Evolutionary conservation across 2,888 invertebrate species (phyloP), one percentile per base, ranked within the genome.

Genomic region (Lasioglossum villosulum): DNA sequence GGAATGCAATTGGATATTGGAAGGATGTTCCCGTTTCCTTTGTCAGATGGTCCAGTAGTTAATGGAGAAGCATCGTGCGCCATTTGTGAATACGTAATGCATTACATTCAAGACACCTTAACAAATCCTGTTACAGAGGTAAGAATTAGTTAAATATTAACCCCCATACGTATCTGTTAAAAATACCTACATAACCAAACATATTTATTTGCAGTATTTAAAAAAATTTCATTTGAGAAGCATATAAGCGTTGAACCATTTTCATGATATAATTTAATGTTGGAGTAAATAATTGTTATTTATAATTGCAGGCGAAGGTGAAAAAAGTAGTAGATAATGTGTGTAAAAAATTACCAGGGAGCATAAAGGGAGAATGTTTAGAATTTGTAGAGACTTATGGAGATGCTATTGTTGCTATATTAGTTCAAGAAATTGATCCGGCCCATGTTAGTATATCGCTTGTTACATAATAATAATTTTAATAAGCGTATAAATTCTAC

Each of bases 11-110:
- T 96, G 78, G 96, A 96, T 12, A 92, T 96, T 19, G 96, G 96
- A 88, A 95, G 96, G 68, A 95, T 96, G 95, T 83, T 90, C 66
- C 93, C 93, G 27, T 89, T 91, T 8, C 56, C 86, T 34, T 12
- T 87, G 14, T 52, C 91, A 10, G 90, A 87, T 19, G 77, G 91
- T 12, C 74, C 83, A 90, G 93, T 95, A 37, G 66, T 63, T 63
- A 93, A 95, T 89, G 89, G 94, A 93, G 95, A 96, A 92, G 93
- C 97, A 87, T 94, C 96, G 1, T 98, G 98, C 94, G 96, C 97
- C 45, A 96, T 98, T 94, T 98, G 98, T 93, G 97, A 98, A 95
- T 98, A 98, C 95, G 96, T 98, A 95, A 95, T 98, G 90, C 98
- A 98, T 93, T 97, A 97, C 87, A 91, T 98, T 72, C 98, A 98